These are phyloP conservation scores for Hirundichthys speculiger DNA, from an alignment of 2,113 vertebrate genomes.

Conservation along the genomic window DNA sequence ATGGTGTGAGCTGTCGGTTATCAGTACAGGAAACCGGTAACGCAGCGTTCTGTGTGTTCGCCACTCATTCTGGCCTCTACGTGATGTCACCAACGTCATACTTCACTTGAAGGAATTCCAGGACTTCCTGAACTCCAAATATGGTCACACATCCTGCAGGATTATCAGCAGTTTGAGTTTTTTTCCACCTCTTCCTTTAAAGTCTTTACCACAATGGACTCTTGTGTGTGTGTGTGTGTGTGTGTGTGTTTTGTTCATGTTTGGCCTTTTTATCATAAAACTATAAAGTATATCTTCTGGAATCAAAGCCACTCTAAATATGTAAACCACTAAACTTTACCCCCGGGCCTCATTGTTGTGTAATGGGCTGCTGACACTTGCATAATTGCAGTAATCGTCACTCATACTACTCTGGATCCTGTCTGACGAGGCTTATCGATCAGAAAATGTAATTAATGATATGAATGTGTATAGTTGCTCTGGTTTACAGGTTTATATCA, in stretches of 20 bases:
- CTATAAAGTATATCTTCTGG: no score
- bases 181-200: no score
- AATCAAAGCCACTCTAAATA: no score
- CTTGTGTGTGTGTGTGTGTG: no score
- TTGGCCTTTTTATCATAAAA: no score
- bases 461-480: neutral
- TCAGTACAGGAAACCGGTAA: conserved; percentile 32
- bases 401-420: conserved; percentile 16
- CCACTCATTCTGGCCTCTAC: neutral
- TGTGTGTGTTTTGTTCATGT: no score
- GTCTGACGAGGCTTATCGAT: conserved; percentile 6
- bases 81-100: conserved; percentile 55
- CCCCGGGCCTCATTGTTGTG: neutral
- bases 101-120: conserved; percentile 71
- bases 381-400: neutral
- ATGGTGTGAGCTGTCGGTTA: neutral
- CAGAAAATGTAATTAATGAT: neutral
- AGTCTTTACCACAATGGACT: no score
- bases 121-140: conserved; percentile 77
- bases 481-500: neutral
- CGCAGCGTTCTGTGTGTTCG: conserved; percentile 3
- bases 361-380: neutral
- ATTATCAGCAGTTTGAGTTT: conserved; percentile 31
- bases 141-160: conserved; percentile 63
- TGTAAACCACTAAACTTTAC: no score